Percentiles rank a stretch among this genome's conserved stretches.
Conservation (phyloP, 2,797 vertebrate genomes). For the Tapera naevia region DNA sequence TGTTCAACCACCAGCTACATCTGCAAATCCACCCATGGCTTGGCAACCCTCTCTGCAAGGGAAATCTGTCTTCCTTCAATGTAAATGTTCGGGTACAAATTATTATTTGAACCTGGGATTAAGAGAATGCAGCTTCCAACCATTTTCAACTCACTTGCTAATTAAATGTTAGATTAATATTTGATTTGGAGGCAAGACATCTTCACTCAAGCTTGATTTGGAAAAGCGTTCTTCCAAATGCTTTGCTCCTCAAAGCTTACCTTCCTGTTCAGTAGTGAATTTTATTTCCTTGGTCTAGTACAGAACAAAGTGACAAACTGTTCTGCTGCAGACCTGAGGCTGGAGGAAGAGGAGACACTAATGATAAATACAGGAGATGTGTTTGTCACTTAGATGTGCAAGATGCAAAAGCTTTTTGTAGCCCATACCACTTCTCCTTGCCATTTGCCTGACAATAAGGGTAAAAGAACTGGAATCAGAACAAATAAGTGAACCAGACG, state of each 20-base stretch:
- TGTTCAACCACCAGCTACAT: background rate
- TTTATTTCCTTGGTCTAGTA: background rate
- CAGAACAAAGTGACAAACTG: background rate
- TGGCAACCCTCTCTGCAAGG: background rate
- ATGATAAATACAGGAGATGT: background rate
- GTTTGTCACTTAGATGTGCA: rapidly evolving
- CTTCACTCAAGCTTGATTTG: background rate
- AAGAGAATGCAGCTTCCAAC: background rate
- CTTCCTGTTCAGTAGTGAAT: background rate
- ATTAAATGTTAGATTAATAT: background rate
- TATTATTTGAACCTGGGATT: background rate
- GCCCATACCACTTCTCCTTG: background rate
- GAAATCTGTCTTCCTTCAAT: background rate
- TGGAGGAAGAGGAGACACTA: no score
- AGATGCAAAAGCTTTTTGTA: background rate
- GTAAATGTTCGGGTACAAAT: background rate
- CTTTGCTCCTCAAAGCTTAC: background rate
- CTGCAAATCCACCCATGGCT: background rate
- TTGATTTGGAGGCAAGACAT: background rate
- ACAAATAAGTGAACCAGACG: background rate
- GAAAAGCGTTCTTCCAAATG: background rate
- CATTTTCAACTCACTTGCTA: background rate
- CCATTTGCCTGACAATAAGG: background rate
- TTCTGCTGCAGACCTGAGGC: background rate
- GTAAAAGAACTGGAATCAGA: background rate